Evolutionary conservation across 1,140 invertebrate genomes (phyloP), one percentile per base, ranked within the genome.

Genomic region (Drosophila eugracilis): DNA sequence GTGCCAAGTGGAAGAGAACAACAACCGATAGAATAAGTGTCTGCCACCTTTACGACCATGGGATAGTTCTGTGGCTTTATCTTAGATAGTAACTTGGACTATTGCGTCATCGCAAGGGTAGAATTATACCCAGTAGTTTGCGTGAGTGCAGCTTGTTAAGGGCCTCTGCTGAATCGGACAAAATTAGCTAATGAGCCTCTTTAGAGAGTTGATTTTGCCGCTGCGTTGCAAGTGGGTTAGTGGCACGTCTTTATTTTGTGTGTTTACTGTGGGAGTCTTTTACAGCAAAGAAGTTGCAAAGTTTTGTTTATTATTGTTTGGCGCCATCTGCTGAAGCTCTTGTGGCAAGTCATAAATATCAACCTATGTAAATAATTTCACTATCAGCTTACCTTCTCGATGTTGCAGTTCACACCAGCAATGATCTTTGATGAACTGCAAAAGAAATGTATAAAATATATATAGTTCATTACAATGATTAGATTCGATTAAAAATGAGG

Each of bases 341-440:
- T 55, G 59, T 24, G 24, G 67, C 55, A 69, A 55, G 59, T 80
- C 55, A 83, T 75, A 83, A 83, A 83, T 69, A 72, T 75, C 50
- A 59, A 32, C 45, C 15, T n/a, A 36, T 42, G 30, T 48, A 7
- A 21, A 17, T 21, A 54, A 34, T 44, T 48, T 71, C 32, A 37
- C 32, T 37, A 39, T n/a, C n/a, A n/a, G n/a, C 90, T 89, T 45
- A 91, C 90, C 90, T 57, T 79, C 77, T 48, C 63, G 47, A 44
- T 92, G 93, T 66, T 92, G 89, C 75, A 92, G 88, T 74, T 95
- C 94, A 89, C 94, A 95, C 88, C 94, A 95, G 79, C 94, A 95
- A 84, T 95, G 94, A 91, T 95, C 94, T 53, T 93, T 92, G 50
- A 95, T 91, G 49, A 95, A 93, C 75, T 93, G 92, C 47, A 73